Conservation (phyloP, 2,797 vertebrate genomes). For the Ptychobarbus kaznakovi region DNA sequence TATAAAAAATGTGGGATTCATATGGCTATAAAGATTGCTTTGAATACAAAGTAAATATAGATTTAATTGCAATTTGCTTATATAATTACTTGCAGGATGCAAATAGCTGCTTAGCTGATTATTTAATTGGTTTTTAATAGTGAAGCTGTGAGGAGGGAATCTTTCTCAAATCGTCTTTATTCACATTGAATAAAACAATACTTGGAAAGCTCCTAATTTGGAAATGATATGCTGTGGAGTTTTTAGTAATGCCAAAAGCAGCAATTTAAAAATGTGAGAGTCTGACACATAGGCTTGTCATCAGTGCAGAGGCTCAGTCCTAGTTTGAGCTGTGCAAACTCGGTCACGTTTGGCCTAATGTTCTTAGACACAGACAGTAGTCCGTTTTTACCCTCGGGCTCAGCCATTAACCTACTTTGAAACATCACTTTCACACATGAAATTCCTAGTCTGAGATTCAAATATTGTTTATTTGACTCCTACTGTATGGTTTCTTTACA, state of each 20-base stretch:
- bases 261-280: not conserved
- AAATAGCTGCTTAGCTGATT: not conserved
- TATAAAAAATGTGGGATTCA: not conserved
- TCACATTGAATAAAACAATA: conserved; percentile 1
- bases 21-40: not conserved
- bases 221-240: not conserved
- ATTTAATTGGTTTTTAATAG: conserved; percentile 16
- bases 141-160: not conserved
- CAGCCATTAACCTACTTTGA: conserved; percentile 64
- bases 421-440: conserved; percentile 43
- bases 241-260: conserved; percentile 10
- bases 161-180: not conserved
- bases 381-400: conserved; percentile 53
- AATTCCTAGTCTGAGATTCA: conserved; percentile 42
- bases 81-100: not conserved
- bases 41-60: conserved; percentile 1
- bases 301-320: conserved; percentile 26
- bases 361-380: conserved; percentile 50
- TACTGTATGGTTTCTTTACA: conserved; percentile 4
- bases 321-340: conserved; percentile 34
- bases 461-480: conserved; percentile 51
- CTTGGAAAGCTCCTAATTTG: conserved; percentile 17
- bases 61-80: conserved; percentile 3
- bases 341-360: conserved; percentile 49
- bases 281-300: conserved; percentile 3